Percentiles rank a stretch among this genome's conserved stretches.
Evolutionary conservation across 2,797 vertebrate genomes (phyloP).

Genomic region (Cyprinodon diabolis): DNA sequence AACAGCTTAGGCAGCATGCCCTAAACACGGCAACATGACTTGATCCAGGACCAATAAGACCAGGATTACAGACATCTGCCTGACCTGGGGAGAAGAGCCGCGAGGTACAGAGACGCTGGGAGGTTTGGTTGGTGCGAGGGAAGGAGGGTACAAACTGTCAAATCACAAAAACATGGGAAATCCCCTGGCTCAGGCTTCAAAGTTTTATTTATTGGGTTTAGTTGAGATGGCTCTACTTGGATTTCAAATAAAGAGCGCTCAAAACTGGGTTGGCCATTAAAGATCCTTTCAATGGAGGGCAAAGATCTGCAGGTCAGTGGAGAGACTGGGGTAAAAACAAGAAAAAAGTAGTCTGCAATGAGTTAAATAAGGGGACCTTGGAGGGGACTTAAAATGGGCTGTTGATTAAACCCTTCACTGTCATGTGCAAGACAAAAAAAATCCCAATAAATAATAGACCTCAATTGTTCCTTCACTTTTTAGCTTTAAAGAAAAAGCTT

Average conservation of each 20-base stretch:
- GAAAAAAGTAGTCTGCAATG: slow-evolving; percentile 15
- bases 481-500: background rate
- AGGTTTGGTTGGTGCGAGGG: slow-evolving; percentile 20
- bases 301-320: slow-evolving; percentile 10
- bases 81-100: slow-evolving; percentile 33
- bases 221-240: slow-evolving; percentile 39
- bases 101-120: slow-evolving; percentile 21
- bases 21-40: slow-evolving; percentile 55
- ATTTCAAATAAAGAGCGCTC: slow-evolving; percentile 39
- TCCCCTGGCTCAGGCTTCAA: slow-evolving; percentile 74
- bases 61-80: slow-evolving; percentile 72
- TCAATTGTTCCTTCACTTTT: background rate
- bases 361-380: background rate
- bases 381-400: background rate
- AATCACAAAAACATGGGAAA: slow-evolving; percentile 67
- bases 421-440: background rate
- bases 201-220: slow-evolving; percentile 54
- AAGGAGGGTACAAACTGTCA: slow-evolving; percentile 58
- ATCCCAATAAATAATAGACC: background rate
- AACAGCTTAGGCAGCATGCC: slow-evolving; percentile 50
- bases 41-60: slow-evolving; percentile 62
- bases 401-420: background rate
- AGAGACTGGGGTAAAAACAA: slow-evolving; percentile 5
- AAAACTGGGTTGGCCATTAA: slow-evolving; percentile 35
- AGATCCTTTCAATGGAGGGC: slow-evolving; percentile 32